Percentiles rank a stretch among this genome's conserved stretches.
Conservation (phyloP, 2,888 invertebrate species). For the Drosophila phalerata region DNA sequence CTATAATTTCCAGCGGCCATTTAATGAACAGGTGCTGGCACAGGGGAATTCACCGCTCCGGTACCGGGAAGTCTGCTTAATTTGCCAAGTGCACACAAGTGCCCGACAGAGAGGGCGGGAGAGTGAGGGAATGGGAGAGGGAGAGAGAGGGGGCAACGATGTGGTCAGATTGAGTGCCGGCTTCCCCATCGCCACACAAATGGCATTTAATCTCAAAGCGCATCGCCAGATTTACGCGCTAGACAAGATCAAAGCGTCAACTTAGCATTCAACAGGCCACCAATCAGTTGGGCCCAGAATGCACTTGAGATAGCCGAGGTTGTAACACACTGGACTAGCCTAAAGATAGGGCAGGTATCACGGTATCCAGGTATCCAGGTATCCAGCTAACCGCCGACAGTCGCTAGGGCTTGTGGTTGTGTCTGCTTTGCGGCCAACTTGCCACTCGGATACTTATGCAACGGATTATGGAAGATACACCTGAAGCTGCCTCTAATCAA, state of each 20-base stretch:
- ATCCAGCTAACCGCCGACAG: slow-evolving; percentile 1
- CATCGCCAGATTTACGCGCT: slow-evolving; percentile 77
- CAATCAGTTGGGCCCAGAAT: slow-evolving; percentile 64
- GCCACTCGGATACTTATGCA: slow-evolving; percentile 53
- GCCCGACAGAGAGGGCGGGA: not conserved
- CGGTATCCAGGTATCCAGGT: not conserved
- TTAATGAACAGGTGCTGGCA: slow-evolving; percentile 74
- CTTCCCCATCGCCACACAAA: slow-evolving; percentile 61
- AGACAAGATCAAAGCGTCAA: slow-evolving; percentile 79
- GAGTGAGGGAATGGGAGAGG: too few relatives aligned
- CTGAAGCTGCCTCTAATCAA: slow-evolving; percentile 39
- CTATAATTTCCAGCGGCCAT: slow-evolving; percentile 71
- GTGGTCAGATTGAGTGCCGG: slow-evolving; percentile 54
- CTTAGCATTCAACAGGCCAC: slow-evolving; percentile 76
- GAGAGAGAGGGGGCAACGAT: not conserved
- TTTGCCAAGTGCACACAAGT: slow-evolving; percentile 57
- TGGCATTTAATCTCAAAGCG: slow-evolving; percentile 77
- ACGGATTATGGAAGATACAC: slow-evolving; percentile 42
- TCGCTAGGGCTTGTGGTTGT: not conserved
- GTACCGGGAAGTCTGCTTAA: slow-evolving; percentile 48
- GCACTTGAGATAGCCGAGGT: slow-evolving; percentile 45
- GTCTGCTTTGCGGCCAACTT: slow-evolving; percentile 5
- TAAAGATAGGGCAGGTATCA: slow-evolving; percentile 9
- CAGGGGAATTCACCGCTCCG: slow-evolving; percentile 1
- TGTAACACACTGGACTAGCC: not conserved